Conservation (phyloP, 2,113 vertebrate genomes). For the Lanius collurio region DNA sequence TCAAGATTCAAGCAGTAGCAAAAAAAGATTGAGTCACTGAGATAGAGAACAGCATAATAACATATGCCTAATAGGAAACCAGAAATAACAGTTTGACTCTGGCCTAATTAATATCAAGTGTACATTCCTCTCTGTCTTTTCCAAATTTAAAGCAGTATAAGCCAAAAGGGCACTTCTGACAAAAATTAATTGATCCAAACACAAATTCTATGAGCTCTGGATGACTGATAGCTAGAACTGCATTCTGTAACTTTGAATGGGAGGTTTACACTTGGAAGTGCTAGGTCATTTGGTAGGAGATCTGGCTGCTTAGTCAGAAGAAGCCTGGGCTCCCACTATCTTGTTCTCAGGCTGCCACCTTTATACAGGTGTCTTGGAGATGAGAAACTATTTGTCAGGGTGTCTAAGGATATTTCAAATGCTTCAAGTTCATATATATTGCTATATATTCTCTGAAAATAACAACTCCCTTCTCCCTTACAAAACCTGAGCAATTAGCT, state of each 20-base stretch:
- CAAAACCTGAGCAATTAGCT: not conserved
- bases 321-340: not conserved
- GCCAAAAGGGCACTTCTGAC: not conserved
- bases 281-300: not conserved
- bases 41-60: not conserved
- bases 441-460: not conserved
- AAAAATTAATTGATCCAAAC: not conserved
- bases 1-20: not conserved
- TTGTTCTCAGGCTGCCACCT: not conserved
- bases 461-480: not conserved
- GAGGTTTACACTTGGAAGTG: not conserved
- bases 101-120: not conserved
- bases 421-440: not conserved
- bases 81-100: not conserved
- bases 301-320: not conserved
- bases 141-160: not conserved
- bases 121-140: not conserved
- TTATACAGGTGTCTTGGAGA: not conserved
- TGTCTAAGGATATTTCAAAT: not conserved
- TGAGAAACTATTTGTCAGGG: not conserved
- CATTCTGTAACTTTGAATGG: not conserved
- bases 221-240: not conserved
- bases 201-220: not conserved
- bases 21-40: not conserved
- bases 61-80: not conserved